Evolutionary conservation across 2,888 invertebrate genomes (phyloP), one percentile per base, ranked within the genome.

Genomic region (Eretmocerus hayati): DNA sequence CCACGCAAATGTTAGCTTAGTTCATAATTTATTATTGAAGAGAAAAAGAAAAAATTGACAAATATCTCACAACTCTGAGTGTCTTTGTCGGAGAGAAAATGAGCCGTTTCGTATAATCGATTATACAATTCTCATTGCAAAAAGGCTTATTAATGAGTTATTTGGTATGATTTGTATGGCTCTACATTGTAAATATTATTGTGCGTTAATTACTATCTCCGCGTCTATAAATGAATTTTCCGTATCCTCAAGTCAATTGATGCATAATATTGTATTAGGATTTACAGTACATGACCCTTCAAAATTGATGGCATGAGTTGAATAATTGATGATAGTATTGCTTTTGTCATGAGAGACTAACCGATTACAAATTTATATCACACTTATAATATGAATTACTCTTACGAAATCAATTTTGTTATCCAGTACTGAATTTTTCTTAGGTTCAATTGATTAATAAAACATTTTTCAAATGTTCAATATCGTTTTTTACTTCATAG

Each of bases 1-100:
- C 13, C 50, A 56, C 56, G 50, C 54, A 35, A 45, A 42, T 54
- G 53, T 58, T 59, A 59, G 53, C 58, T 62, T 58, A 55, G 54
- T 53, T 56, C 50, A 48, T 51, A 53, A 59, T 52, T 52, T 50
- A 56, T 57, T 49, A 52, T 57, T 36, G 26, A 26, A 9, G 26
- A 6, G 11, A 26, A 26, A 26, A 9, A 26, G 6, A 9, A 11
- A 26, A 9, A 6, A 9, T 13, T n/a, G 5, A n/a, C 9, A 4
- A 54, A 54, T 56, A 55, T 59, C 58, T 61, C 56, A 45, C 31
- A 45, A 45, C 50, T 45, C 50, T 50, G 50, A 53, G 47, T 50
- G 48, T 45, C 47, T 44, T 50, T 18, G 45, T 49, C 49, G 40
- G 41, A 23, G 41, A 48, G 35, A 46, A 46, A 45, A 49, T 33